These are phyloP conservation scores for Arvicanthis niloticus DNA, from an alignment of 2,113 vertebrate species.

Conservation along the genomic window DNA sequence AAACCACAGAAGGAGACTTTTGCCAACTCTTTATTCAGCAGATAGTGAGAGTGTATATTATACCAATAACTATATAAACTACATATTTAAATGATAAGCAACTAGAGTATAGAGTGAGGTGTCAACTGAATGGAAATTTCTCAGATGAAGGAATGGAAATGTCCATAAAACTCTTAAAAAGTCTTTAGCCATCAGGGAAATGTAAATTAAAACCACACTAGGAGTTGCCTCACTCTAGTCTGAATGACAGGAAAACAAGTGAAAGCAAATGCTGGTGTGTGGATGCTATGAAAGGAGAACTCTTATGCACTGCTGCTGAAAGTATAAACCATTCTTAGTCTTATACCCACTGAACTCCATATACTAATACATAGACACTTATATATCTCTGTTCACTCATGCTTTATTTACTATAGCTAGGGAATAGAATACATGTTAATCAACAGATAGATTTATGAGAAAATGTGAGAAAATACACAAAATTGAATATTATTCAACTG, in stretches of 20 bases:
- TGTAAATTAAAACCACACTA: not conserved
- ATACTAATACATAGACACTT: not conserved
- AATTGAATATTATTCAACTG: not conserved
- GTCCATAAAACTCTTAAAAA: not conserved
- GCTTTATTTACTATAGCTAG: not conserved
- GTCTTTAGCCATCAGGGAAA: too few relatives aligned
- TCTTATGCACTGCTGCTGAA: not conserved
- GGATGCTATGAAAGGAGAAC: too few relatives aligned
- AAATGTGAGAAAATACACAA: not conserved
- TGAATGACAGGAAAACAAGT: not conserved
- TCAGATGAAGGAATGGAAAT: not conserved
- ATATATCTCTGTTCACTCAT: not conserved
- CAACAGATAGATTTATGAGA: not conserved
- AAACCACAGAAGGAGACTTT: not conserved
- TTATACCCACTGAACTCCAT: not conserved
- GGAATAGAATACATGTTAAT: not conserved
- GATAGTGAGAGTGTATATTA: too few relatives aligned
- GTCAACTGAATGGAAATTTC: not conserved
- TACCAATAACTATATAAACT: not conserved
- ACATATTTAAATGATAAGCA: not conserved
- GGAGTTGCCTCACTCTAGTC: not conserved
- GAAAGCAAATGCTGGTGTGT: not conserved
- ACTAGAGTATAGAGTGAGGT: too few relatives aligned
- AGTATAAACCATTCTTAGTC: not conserved
- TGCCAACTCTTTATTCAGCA: not conserved